These are phyloP conservation scores for Ictidomys tridecemlineatus DNA, from an alignment of 2,113 vertebrate species.

Conservation along the genomic window DNA sequence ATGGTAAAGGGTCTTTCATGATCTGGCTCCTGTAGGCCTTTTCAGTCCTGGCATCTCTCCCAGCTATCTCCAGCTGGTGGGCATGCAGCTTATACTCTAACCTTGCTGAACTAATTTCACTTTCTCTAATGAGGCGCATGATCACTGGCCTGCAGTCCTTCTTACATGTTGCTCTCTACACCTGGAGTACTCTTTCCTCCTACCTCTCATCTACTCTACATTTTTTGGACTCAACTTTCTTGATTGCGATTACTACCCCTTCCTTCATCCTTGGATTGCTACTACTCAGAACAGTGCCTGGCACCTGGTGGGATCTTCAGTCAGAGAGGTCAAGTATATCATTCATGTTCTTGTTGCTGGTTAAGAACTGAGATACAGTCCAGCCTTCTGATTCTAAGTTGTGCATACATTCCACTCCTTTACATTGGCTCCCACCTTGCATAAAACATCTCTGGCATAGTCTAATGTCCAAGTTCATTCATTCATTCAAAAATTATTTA, in stretches of 20 bases:
- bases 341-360: neutral
- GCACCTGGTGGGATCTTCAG: neutral
- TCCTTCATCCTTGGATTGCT: neutral
- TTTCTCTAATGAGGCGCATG: neutral
- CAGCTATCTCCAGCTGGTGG: neutral
- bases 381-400: neutral
- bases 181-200: neutral
- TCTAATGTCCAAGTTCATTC: slow-evolving; percentile 1
- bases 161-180: neutral
- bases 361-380: neutral
- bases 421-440: neutral
- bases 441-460: neutral
- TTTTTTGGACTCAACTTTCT: neutral
- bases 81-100: neutral
- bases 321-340: neutral
- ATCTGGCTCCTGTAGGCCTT: neutral
- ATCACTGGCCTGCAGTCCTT: neutral
- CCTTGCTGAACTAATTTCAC: neutral
- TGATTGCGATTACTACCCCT: neutral
- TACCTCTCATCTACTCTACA: neutral
- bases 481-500: neutral
- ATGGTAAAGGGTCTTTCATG: neutral
- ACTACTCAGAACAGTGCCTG: neutral
- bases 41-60: neutral
- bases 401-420: neutral